These are phyloP conservation scores for Atethmia centrago DNA, from an alignment of 2,888 invertebrate species.

Conservation along the genomic window DNA sequence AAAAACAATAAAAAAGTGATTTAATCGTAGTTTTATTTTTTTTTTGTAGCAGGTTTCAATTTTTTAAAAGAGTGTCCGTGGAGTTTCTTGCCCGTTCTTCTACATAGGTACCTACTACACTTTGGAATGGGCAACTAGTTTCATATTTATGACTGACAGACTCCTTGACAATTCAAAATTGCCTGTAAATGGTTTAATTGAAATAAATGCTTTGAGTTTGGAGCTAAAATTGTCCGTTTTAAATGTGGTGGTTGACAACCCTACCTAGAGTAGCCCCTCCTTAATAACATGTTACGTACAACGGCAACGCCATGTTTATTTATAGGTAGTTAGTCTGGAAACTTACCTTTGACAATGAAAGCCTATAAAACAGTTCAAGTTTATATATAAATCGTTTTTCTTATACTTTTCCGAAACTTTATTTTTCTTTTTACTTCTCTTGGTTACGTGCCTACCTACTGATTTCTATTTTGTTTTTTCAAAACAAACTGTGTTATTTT, in stretches of 20 bases:
- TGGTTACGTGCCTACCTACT: not conserved
- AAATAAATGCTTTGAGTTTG: not conserved
- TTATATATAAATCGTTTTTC: not conserved
- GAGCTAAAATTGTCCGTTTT: not conserved
- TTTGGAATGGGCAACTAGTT: too few relatives aligned
- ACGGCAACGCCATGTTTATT: conserved; percentile 18
- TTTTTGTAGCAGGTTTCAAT: too few relatives aligned
- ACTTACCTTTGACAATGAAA: conserved; percentile 10
- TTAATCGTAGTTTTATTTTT: too few relatives aligned
- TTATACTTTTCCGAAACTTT: not conserved
- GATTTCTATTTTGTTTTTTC: not conserved
- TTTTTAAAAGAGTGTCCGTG: too few relatives aligned
- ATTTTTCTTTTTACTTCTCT: not conserved
- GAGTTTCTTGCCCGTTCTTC: too few relatives aligned
- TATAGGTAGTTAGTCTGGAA: not conserved
- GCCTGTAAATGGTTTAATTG: not conserved
- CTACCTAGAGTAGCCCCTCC: not conserved
- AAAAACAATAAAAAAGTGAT: not conserved
- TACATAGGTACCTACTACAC: too few relatives aligned
- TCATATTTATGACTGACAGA: not conserved
- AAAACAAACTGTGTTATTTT: not conserved
- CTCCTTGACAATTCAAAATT: not conserved
- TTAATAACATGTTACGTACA: conserved; percentile 9
- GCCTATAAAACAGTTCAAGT: conserved; percentile 10
- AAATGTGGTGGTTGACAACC: conserved; percentile 32